Percentiles rank a stretch among this genome's conserved stretches.
Evolutionary conservation across 2,113 vertebrate genomes (phyloP).

Genomic region (Ailuropoda melanoleuca): DNA sequence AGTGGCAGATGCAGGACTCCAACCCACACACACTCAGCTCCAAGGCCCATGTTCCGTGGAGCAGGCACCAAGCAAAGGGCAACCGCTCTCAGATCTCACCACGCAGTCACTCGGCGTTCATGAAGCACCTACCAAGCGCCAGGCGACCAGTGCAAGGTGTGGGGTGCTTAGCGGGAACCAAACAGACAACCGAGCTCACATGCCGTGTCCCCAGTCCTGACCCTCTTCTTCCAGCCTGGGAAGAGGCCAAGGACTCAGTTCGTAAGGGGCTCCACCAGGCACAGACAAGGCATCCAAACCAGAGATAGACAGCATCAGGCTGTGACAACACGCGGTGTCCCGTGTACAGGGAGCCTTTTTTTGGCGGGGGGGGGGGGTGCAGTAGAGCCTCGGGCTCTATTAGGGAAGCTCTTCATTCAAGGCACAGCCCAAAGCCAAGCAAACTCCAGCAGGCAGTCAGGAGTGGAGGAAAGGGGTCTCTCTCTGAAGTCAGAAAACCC

Average conservation of each 20-base stretch:
- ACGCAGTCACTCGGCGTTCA: accelerated
- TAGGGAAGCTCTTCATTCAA: background rate
- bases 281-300: background rate
- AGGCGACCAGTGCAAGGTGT: background rate
- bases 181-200: background rate
- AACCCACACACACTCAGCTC: background rate
- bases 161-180: background rate
- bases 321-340: accelerated
- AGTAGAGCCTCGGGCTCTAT: background rate
- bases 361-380: no score
- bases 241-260: background rate
- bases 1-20: background rate
- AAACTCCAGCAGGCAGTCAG: background rate
- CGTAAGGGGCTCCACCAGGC: background rate
- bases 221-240: background rate
- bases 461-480: background rate
- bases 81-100: background rate
- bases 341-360: background rate
- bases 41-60: background rate
- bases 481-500: background rate
- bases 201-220: background rate
- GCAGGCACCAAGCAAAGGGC: background rate
- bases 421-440: background rate
- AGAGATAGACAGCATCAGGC: background rate
- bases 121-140: background rate